Percentiles rank a stretch among this genome's conserved stretches.
Evolutionary conservation across 2,888 invertebrate species (phyloP).

Genomic region (Petrolisthes cinctipes): DNA sequence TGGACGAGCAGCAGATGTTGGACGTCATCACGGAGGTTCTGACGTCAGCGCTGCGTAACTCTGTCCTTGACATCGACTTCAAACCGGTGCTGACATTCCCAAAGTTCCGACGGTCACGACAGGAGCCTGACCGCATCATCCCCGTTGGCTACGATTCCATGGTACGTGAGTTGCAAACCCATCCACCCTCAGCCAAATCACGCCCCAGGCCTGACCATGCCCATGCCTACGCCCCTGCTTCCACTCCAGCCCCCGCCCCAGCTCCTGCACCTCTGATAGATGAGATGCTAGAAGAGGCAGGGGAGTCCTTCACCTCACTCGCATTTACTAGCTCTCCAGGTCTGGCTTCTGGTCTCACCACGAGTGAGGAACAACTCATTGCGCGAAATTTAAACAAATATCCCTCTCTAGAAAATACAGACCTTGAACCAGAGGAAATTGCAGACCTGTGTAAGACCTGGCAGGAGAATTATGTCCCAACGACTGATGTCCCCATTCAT

Average conservation of each 20-base stretch:
- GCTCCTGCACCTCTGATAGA: not conserved
- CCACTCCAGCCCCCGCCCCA: not conserved
- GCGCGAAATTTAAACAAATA: conserved; percentile 50
- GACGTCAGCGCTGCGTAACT: conserved; percentile 51
- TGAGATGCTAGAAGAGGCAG: conserved; percentile 44
- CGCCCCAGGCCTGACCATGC: not conserved
- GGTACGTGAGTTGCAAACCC: conserved; percentile 65
- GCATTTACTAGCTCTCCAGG: conserved; percentile 25
- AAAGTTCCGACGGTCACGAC: conserved; percentile 50
- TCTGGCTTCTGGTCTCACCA: conserved; percentile 33
- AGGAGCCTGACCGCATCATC: conserved; percentile 60
- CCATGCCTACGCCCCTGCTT: not conserved
- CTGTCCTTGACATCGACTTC: conserved; percentile 59
- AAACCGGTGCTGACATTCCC: conserved; percentile 51
- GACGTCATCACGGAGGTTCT: conserved; percentile 62
- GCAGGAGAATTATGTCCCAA: conserved; percentile 55
- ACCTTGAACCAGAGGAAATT: conserved; percentile 35
- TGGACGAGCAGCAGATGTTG: conserved; percentile 57
- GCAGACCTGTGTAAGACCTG: conserved; percentile 43
- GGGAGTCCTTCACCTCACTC: conserved; percentile 48
- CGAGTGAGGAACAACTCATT: conserved; percentile 56
- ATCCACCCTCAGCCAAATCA: conserved; percentile 55
- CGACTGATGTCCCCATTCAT: conserved; percentile 14
- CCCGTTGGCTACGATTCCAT: conserved; percentile 65
- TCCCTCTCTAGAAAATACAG: conserved; percentile 54